A percentile compares a stretch with the other conserved stretches of the same genome.
Evolutionary conservation across 2,888 invertebrate genomes (phyloP).

Genomic region (Machimus rusticus): DNA sequence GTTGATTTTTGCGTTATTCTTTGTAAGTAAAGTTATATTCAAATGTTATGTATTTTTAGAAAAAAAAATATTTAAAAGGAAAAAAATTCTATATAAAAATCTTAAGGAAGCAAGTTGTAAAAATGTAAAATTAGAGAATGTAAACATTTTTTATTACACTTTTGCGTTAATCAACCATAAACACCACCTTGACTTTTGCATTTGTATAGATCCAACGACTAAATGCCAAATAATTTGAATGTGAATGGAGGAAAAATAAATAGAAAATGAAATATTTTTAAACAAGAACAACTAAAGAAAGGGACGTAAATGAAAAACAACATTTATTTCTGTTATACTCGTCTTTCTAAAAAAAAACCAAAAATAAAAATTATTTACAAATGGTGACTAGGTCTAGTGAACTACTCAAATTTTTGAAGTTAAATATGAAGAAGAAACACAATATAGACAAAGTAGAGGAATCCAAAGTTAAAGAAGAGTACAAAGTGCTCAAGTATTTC

Average conservation of each 20-base stretch:
- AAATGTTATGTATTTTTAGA: slow-evolving; percentile 40
- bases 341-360: not conserved
- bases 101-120: not conserved
- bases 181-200: slow-evolving; percentile 12
- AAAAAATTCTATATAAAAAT: not conserved
- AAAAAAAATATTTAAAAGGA: slow-evolving; percentile 11
- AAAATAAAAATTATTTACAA: not conserved
- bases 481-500: slow-evolving; percentile 12
- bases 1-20: slow-evolving; percentile 44
- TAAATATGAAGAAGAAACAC: not conserved
- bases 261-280: not conserved
- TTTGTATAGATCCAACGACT: not conserved
- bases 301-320: not conserved
- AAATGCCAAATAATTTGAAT: slow-evolving; percentile 27
- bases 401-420: slow-evolving; percentile 6
- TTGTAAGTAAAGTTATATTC: slow-evolving; percentile 40
- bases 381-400: not conserved
- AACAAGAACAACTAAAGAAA: not conserved
- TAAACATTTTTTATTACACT: not conserved
- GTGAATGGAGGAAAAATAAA: not conserved
- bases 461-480: not conserved
- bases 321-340: slow-evolving; percentile 2
- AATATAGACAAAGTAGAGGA: not conserved
- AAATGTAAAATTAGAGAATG: not conserved
- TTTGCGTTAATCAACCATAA: not conserved